phyloP scores from a whole-genome alignment of 2,888 invertebrate species.

The Platycheirus albimanus region DNA sequence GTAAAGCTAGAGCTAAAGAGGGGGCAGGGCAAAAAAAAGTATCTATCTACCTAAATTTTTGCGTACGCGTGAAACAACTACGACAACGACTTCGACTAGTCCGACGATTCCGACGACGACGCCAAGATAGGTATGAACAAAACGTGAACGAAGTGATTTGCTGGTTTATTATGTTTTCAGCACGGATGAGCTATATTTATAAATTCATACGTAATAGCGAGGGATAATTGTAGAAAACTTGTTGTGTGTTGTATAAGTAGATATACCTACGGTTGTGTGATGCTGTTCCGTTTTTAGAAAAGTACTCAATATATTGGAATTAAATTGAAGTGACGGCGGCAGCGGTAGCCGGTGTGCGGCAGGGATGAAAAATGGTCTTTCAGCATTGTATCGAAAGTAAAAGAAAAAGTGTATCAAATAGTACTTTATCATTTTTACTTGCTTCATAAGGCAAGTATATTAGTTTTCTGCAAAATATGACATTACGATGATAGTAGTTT shows the following conservation, averaged over 20 bases:
- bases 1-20: neutral
- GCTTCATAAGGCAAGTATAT: no score
- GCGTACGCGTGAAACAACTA: slow-evolving; percentile 46
- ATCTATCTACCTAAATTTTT: slow-evolving; percentile 46
- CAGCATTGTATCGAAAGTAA: no score
- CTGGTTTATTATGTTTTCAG: slow-evolving; percentile 71
- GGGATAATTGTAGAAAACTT: slow-evolving; percentile 66
- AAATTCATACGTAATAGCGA: slow-evolving; percentile 62
- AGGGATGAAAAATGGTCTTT: no score
- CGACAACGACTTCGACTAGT: slow-evolving; percentile 20
- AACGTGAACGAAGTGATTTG: slow-evolving; percentile 61
- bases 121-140: slow-evolving; percentile 36
- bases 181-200: slow-evolving; percentile 71
- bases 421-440: no score
- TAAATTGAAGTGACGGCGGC: slow-evolving; percentile 68
- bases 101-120: slow-evolving; percentile 12
- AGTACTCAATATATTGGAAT: slow-evolving; percentile 72
- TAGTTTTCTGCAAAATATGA: no score
- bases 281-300: slow-evolving; percentile 72
- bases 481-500: no score
- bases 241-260: slow-evolving; percentile 35
- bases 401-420: no score
- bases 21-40: neutral
- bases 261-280: slow-evolving; percentile 54
- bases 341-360: slow-evolving; percentile 7